A percentile compares a stretch with the other conserved stretches of the same genome.
These are phyloP conservation scores for Struthidea cinerea DNA, from an alignment of 2,113 vertebrate species.

Conservation along the genomic window DNA sequence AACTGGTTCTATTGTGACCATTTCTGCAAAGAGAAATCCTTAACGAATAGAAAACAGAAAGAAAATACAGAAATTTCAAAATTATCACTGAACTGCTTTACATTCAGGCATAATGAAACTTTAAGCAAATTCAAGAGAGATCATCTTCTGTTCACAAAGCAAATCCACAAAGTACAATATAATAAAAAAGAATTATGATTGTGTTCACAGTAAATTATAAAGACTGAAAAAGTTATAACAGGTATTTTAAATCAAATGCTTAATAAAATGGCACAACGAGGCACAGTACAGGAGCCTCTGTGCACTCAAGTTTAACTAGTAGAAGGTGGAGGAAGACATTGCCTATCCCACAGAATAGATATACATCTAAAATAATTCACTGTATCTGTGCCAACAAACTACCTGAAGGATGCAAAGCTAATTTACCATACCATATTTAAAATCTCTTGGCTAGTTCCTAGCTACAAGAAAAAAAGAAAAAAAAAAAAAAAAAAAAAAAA, in stretches of 20 bases:
- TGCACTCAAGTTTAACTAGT: neutral
- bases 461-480: neutral
- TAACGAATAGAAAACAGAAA: neutral
- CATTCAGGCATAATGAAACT: neutral
- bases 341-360: neutral
- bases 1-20: neutral
- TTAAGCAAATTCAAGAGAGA: neutral
- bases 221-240: neutral
- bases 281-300: neutral
- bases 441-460: neutral
- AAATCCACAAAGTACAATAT: neutral
- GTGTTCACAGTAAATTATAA: neutral
- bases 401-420: neutral
- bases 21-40: neutral
- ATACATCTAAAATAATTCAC: neutral
- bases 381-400: neutral
- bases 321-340: neutral
- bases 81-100: neutral
- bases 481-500: neutral
- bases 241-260: neutral
- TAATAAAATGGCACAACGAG: neutral
- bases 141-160: neutral
- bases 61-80: neutral
- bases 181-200: neutral
- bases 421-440: neutral